A percentile compares a stretch with the other conserved stretches of the same genome.
phyloP scores from a whole-genome alignment of 2,113 vertebrate species.

The Polypterus senegalus region DNA sequence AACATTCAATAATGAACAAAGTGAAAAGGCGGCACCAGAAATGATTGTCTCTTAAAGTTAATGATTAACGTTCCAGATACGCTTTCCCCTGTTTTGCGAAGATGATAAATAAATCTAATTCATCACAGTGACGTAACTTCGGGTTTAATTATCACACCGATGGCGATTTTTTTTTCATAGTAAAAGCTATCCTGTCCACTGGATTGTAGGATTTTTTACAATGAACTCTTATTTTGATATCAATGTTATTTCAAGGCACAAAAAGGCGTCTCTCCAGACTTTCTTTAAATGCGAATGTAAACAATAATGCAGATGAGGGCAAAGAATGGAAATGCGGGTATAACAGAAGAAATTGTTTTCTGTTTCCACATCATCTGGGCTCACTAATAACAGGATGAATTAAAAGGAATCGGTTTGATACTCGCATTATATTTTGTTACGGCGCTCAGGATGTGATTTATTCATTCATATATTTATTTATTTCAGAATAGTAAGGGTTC shows the following conservation, averaged over 20 bases:
- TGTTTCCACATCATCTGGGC: background rate
- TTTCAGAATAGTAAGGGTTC: background rate
- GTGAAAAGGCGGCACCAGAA: slow-evolving; percentile 13
- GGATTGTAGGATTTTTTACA: slow-evolving; percentile 9
- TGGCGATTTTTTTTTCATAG: slow-evolving; percentile 15
- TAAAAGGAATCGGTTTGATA: background rate
- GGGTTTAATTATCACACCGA: slow-evolving; percentile 32
- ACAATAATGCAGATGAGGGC: background rate
- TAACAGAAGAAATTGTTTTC: background rate
- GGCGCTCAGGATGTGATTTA: background rate
- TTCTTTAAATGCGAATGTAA: slow-evolving; percentile 12
- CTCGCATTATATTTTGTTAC: background rate
- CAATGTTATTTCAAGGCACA: slow-evolving; percentile 10
- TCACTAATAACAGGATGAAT: slow-evolving; percentile 12
- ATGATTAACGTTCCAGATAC: slow-evolving; percentile 62
- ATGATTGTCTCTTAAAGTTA: slow-evolving; percentile 51
- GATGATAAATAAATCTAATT: slow-evolving; percentile 53
- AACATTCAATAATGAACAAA: background rate
- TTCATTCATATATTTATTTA: background rate
- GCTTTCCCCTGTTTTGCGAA: slow-evolving; percentile 55
- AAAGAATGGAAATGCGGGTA: background rate
- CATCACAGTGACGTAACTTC: slow-evolving; percentile 30
- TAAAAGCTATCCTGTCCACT: slow-evolving; percentile 19
- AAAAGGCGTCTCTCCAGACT: slow-evolving; percentile 12
- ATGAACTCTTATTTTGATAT: slow-evolving; percentile 17